Base-by-base conservation (phyloP, 2,888 invertebrate species). In the Iphiclides podalirius region DNA sequence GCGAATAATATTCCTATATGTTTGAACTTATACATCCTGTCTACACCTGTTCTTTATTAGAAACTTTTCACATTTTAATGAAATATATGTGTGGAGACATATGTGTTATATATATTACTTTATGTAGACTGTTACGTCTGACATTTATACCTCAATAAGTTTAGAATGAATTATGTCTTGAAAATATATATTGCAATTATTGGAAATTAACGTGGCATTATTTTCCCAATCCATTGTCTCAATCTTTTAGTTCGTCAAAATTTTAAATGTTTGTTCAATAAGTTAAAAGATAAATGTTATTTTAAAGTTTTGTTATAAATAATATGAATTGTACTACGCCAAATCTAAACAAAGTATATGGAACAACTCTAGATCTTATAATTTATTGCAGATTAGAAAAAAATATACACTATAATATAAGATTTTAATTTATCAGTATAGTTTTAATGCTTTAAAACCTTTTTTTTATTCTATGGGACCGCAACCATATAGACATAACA, bases 81-180 rank as follows among this genome's bases (percentile, higher is more conserved):
- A 67, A 70, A 63, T 70, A 67, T 71, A 69, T 67, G 57, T 59
- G 64, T 69, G 67, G 70, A 67, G 68, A 73, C 70, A 72, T 74
- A 75, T 75, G 76, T 75, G 69, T 69, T 75, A 63, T 71, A 72
- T 64, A 64, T 71, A 72, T 64, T 81, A 78, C 75, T 76, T 70
- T 61, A 69, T 73, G 77, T 79, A 78, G 75, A 76, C 74, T 75
- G 40, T 69, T 78, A 75, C 80, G 81, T 80, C 84, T 83, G 76
- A 70, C 77, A 75, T 75, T 78, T 79, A 75, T 87, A 87, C 86
- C 86, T 86, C 86, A 87, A 78, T 84, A 84, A 78, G 78, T 82
- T 83, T 80, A 83, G 74, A 78, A 76, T 76, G 74, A 79, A 77
- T 82, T 79, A 81, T 82, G 77, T 84, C 76, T 83, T 81, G 70